These are phyloP conservation scores for Pyrocoelia pectoralis DNA, from an alignment of 2,888 invertebrate genomes.

Conservation along the genomic window DNA sequence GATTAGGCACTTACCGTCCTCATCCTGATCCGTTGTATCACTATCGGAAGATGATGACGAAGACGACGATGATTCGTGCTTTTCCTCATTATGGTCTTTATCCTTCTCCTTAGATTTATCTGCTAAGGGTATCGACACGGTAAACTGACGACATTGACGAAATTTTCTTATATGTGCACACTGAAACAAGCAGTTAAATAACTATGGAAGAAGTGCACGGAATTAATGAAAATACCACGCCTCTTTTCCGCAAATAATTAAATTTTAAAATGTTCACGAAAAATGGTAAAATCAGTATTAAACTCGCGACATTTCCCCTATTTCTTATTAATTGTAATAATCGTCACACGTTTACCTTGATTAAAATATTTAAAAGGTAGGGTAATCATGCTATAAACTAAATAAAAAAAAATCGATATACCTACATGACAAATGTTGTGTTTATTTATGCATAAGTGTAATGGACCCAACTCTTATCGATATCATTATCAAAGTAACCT, in stretches of 20 bases:
- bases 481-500: conserved; percentile 5
- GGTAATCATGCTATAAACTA: not conserved
- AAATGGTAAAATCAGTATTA: no score
- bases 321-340: no score
- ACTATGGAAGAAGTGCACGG: no score
- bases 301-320: no score
- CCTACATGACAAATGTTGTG: not conserved
- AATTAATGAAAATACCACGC: no score
- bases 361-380: not conserved
- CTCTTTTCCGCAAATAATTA: no score
- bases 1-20: conserved; percentile 56
- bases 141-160: conserved; percentile 46
- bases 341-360: no score
- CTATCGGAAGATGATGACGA: conserved; percentile 49
- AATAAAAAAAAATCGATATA: not conserved
- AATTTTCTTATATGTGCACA: conserved; percentile 43
- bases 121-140: conserved; percentile 40
- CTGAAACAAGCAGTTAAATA: conserved; percentile 41
- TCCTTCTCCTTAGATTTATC: conserved; percentile 42
- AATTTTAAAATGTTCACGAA: no score
- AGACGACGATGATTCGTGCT: conserved; percentile 23
- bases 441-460: not conserved
- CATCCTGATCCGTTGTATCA: conserved; percentile 52
- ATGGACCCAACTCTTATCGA: not conserved
- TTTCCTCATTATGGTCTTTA: conserved; percentile 38